Evolutionary conservation across 35 echinoderm and acorn worm species (phyloP).

Genomic region (Lytechinus variegatus): DNA sequence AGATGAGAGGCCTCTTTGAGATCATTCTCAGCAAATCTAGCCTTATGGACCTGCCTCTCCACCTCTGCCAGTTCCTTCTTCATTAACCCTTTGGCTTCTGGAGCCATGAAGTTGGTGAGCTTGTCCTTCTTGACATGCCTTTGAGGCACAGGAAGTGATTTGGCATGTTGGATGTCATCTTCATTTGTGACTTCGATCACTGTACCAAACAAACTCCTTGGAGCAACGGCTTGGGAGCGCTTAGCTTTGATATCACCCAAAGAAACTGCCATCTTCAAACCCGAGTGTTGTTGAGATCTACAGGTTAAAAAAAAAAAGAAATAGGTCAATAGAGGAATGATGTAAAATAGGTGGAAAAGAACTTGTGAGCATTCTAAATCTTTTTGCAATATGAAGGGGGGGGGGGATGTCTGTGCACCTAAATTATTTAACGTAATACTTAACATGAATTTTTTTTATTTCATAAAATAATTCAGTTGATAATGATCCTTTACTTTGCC

Average conservation of each 20-base stretch:
- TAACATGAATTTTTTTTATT: too few species aligned
- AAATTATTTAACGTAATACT: too few species aligned
- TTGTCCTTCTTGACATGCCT: slow-evolving; percentile 69
- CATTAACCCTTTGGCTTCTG: slow-evolving; percentile 56
- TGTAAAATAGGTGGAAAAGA: too few species aligned
- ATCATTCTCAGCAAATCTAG: slow-evolving; percentile 59
- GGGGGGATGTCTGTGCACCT: too few species aligned
- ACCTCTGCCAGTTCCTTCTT: slow-evolving; percentile 57
- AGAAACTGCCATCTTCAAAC: slow-evolving; percentile 56
- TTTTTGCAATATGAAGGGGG: too few species aligned
- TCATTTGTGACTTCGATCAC: slow-evolving; percentile 81
- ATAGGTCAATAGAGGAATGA: too few species aligned
- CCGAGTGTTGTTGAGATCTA: not conserved
- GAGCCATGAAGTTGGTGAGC: slow-evolving; percentile 60
- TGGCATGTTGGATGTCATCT: slow-evolving; percentile 50
- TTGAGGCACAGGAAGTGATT: slow-evolving; percentile 45
- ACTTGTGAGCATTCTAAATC: too few species aligned
- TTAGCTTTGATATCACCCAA: slow-evolving; percentile 79
- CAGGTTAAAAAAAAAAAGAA: not conserved
- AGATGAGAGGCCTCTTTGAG: slow-evolving; percentile 70
- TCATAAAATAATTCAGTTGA: too few species aligned
- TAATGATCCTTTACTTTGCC: too few species aligned
- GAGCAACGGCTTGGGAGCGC: slow-evolving; percentile 83
- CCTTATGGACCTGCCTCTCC: slow-evolving; percentile 65
- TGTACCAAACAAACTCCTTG: slow-evolving; percentile 93